Percentiles rank a stretch among this genome's conserved stretches.
These are phyloP conservation scores for Alviniconcha marisindica DNA, from an alignment of 1,140 invertebrate genomes.

Conservation along the genomic window DNA sequence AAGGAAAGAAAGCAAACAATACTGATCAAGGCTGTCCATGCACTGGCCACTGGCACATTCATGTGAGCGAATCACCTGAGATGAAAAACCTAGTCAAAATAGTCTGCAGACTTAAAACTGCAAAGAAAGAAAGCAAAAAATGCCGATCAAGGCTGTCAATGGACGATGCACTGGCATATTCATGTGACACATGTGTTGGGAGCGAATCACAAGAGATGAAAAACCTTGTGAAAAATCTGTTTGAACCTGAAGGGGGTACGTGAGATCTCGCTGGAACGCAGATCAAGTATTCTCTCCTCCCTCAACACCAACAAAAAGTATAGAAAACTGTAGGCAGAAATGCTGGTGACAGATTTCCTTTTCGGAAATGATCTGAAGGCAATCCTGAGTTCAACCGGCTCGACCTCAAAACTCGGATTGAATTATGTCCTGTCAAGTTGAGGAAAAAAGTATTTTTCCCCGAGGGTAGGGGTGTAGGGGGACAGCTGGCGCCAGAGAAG, in stretches of 20 bases:
- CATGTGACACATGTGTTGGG: neutral
- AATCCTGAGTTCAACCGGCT: neutral
- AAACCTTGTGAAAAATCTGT: neutral
- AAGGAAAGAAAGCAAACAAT: neutral
- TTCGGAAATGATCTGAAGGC: neutral
- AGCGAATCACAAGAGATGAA: neutral
- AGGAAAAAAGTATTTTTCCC: neutral
- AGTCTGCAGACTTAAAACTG: too few relatives aligned
- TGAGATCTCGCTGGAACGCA: neutral
- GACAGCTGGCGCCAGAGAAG: neutral
- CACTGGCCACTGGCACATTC: neutral
- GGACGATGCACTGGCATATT: too few relatives aligned
- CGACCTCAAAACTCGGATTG: neutral
- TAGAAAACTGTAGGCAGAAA: neutral
- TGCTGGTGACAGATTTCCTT: neutral
- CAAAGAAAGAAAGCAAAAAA: too few relatives aligned
- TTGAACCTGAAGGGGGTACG: neutral
- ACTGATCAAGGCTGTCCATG: neutral
- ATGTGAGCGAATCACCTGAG: too few relatives aligned
- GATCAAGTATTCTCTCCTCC: neutral
- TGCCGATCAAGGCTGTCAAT: too few relatives aligned
- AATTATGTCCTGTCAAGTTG: neutral
- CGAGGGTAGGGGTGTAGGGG: neutral
- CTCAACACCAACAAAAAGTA: neutral
- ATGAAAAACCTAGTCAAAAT: too few relatives aligned